phyloP scores from a whole-genome alignment of 2,797 vertebrate genomes.

The Silurus aristotelis region DNA sequence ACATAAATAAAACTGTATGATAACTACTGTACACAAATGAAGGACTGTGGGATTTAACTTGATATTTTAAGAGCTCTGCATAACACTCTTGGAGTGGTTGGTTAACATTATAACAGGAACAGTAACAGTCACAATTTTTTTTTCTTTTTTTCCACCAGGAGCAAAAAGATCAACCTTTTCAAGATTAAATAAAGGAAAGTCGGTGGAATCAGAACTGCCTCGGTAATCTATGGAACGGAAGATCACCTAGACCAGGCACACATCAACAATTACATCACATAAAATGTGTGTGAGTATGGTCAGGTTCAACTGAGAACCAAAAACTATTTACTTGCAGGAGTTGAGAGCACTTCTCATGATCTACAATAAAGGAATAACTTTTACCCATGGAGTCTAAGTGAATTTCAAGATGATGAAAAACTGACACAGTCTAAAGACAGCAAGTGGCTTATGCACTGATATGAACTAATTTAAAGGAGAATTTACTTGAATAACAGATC shows the following conservation, averaged over 20 bases:
- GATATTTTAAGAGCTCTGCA: background rate
- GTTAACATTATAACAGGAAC: background rate
- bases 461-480: constrained; percentile 53
- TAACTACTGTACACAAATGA: background rate
- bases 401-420: constrained; percentile 33
- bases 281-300: constrained; percentile 13
- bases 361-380: constrained; percentile 25
- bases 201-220: constrained; percentile 1
- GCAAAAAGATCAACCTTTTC: constrained; percentile 10
- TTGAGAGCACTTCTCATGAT: constrained; percentile 14
- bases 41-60: background rate
- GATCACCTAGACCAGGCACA: constrained; percentile 3
- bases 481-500: constrained; percentile 69
- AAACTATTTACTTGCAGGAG: constrained; percentile 33
- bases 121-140: constrained; percentile 21
- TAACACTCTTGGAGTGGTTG: background rate
- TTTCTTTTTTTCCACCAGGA: constrained; percentile 48
- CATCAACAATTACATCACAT: background rate
- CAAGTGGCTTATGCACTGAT: constrained; percentile 47
- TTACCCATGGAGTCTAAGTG: constrained; percentile 9
- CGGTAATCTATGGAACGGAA: background rate
- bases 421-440: constrained; percentile 1
- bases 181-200: background rate
- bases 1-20: background rate
- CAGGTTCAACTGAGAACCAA: constrained; percentile 14